Base-by-base conservation (phyloP, 2,888 invertebrate genomes). In the Trichopria drosophilae region DNA sequence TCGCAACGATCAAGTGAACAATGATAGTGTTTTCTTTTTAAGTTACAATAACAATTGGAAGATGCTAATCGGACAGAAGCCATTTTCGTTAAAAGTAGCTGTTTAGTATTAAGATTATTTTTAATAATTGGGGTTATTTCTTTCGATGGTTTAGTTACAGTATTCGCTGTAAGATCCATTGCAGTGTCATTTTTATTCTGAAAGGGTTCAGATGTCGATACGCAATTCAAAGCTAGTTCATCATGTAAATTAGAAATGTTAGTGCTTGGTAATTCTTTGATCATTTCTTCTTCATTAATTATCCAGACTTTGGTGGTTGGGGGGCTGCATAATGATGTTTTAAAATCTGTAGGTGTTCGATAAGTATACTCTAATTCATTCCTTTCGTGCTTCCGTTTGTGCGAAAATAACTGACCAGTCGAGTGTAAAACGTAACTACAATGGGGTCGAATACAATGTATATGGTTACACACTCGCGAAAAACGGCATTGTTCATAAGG, bases 371-470 rank as follows among this genome's bases (percentile, higher is more conserved):
- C 96, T 23, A 90, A 89, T 66, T 95, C 94, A 68, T 91, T 87
- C 39, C 96, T 84, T 76, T 98, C 97, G 76, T 98, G 98, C 72
- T 96, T 97, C 47, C 97, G 84, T 78, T 97, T 97, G 77, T 98
- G 98, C 7, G 96, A 94, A 76, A 94, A 92, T 60, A 98, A 85
- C 75, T 98, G 97, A 41, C 95, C 93, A 71, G 94, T 93, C 24
- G 95, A 95, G 72, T 98, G 97, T 56, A 98, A 81, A 3, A 98
- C 96, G 74, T 96, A 97, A 75, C 88, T 90, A 79, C 98, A 98
- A 53, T 90, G 90, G 3, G 91, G 89, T 53, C 97, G 82, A 63
- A 98, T 96, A 79, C 98, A 98, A 78, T 98, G 98, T 61, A 97
- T 98, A 77, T 98, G 98, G 79, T 98, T 98, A 81, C 93, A 93